Evolutionary conservation across 1,140 invertebrate genomes (phyloP).

Genomic region (Philopotamus ludificatus): DNA sequence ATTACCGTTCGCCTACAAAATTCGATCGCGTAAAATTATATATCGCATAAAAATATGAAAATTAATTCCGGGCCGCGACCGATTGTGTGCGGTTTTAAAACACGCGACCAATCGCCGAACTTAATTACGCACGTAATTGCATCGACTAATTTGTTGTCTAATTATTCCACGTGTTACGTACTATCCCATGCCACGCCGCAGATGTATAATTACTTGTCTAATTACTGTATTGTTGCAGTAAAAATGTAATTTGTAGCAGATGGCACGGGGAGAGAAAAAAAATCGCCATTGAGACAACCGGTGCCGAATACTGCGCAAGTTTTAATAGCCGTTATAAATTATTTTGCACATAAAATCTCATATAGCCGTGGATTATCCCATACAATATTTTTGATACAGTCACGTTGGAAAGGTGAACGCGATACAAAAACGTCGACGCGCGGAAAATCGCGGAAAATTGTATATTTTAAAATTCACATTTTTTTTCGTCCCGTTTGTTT

Average conservation of each 20-base stretch:
- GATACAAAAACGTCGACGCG: too few species aligned
- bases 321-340: background rate
- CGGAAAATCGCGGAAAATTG: too few species aligned
- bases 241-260: background rate
- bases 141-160: background rate
- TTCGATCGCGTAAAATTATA: background rate
- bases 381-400: too few species aligned
- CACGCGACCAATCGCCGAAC: background rate
- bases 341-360: background rate
- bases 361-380: background rate
- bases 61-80: too few species aligned
- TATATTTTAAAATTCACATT: too few species aligned
- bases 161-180: background rate
- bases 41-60: too few species aligned
- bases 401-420: too few species aligned
- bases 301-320: background rate
- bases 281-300: background rate
- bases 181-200: background rate
- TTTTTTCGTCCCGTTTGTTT: too few species aligned
- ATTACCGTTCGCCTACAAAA: background rate
- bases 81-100: too few species aligned
- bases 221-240: background rate
- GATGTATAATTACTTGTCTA: background rate
- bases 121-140: too few species aligned
- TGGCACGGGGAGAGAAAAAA: background rate